Percentiles rank a stretch among this genome's conserved stretches.
phyloP scores from a whole-genome alignment of 2,797 vertebrate species.

The Pipistrellus pipistrellus region DNA sequence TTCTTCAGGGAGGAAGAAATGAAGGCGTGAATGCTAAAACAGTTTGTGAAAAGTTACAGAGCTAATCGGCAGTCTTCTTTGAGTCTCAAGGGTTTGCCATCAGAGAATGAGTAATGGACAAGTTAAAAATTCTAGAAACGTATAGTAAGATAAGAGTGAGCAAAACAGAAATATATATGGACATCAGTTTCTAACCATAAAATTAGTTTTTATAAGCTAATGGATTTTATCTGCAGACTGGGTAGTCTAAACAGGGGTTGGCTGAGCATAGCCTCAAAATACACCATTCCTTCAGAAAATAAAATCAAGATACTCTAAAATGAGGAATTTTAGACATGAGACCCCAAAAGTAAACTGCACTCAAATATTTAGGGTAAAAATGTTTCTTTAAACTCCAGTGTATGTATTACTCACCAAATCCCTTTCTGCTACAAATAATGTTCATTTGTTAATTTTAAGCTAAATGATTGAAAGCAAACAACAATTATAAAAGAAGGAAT shows the following conservation, averaged over 20 bases:
- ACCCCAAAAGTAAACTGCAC: neutral
- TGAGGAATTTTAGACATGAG: neutral
- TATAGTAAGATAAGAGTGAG: neutral
- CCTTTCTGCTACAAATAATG: neutral
- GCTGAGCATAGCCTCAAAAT: neutral
- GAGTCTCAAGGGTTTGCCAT: neutral
- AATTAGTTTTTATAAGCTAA: neutral
- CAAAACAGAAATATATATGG: neutral
- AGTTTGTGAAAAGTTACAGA: neutral
- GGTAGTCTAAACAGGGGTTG: neutral
- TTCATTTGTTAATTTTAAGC: conserved; percentile 65
- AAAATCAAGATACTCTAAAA: neutral
- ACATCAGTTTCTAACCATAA: neutral
- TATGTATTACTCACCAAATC: neutral
- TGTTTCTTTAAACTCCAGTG: neutral
- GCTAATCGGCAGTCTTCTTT: neutral
- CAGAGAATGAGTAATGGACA: neutral
- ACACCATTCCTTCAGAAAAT: neutral
- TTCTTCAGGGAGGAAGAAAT: neutral
- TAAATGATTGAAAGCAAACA: conserved; percentile 78
- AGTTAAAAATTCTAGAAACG: neutral
- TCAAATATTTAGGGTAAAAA: neutral
- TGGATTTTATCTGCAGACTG: neutral
- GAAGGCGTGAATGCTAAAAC: neutral
- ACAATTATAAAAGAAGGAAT: conserved; percentile 71